A percentile compares a stretch with the other conserved stretches of the same genome.
Evolutionary conservation across 2,888 invertebrate species (phyloP).

Genomic region (Drosophila histrio): DNA sequence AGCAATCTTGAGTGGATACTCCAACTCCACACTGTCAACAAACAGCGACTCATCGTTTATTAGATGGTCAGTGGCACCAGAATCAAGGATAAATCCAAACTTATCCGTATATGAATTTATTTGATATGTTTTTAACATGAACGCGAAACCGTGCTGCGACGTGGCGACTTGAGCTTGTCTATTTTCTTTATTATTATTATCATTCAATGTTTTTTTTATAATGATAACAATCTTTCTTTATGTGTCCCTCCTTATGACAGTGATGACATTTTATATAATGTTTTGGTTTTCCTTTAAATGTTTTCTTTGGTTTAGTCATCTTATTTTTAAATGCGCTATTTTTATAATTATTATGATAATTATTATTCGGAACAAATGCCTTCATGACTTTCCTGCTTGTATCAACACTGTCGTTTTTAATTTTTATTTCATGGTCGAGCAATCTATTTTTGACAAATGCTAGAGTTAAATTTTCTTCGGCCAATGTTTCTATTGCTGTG

Average conservation of each 20-base stretch:
- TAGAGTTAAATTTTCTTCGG: too few relatives aligned
- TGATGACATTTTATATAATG: conserved; percentile 1
- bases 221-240: conserved; percentile 10
- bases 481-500: too few relatives aligned
- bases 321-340: not conserved
- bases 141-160: conserved; percentile 4
- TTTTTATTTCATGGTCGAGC: not conserved
- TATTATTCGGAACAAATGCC: not conserved
- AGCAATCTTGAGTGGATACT: too few relatives aligned
- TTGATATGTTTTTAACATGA: conserved; percentile 4
- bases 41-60: conserved; percentile 14
- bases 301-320: too few relatives aligned
- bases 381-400: not conserved
- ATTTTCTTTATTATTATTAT: conserved; percentile 14
- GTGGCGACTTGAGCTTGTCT: conserved; percentile 9
- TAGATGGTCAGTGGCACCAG: conserved; percentile 5
- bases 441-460: not conserved
- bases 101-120: too few relatives aligned
- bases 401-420: not conserved
- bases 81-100: conserved; percentile 2
- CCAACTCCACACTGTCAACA: not conserved
- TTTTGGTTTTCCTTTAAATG: not conserved
- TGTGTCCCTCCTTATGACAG: conserved; percentile 11
- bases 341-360: not conserved
- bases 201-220: conserved; percentile 2